phyloP scores from a whole-genome alignment of 2,888 invertebrate species.

The Papilio gigon region DNA sequence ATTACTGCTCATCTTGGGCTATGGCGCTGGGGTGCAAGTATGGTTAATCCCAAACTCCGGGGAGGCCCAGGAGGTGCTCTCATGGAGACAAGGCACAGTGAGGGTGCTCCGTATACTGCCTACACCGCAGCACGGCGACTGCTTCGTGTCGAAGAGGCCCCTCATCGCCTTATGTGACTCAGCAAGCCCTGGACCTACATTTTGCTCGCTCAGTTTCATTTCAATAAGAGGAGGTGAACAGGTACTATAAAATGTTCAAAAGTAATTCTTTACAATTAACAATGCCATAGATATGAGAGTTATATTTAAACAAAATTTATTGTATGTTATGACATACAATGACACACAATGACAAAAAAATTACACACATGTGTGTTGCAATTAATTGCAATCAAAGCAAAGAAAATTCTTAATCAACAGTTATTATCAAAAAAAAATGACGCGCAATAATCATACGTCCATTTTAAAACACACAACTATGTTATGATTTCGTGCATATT shows the following conservation, averaged over 20 bases:
- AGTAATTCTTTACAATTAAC: not conserved
- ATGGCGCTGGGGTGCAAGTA: constrained; percentile 84
- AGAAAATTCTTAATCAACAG: not conserved
- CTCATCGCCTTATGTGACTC: constrained; percentile 95
- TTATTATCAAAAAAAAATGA: constrained; percentile 11
- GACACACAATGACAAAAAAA: too few relatives aligned
- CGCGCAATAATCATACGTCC: not conserved
- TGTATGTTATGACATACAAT: too few relatives aligned
- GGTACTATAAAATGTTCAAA: constrained; percentile 62
- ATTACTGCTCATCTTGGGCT: constrained; percentile 90
- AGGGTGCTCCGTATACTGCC: constrained; percentile 92
- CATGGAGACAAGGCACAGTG: constrained; percentile 96
- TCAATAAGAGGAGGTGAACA: constrained; percentile 92
- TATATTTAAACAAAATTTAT: not conserved
- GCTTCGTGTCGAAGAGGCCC: constrained; percentile 90
- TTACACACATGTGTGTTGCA: not conserved
- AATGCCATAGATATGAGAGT: not conserved
- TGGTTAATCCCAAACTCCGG: constrained; percentile 94
- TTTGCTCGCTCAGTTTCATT: constrained; percentile 91
- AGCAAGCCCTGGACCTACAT: constrained; percentile 88
- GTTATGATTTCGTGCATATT: not conserved
- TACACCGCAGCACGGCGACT: constrained; percentile 88
- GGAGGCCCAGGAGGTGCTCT: constrained; percentile 96
- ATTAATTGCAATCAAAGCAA: not conserved
- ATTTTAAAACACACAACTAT: not conserved